These are phyloP conservation scores for Gila robusta DNA, from an alignment of 2,797 vertebrate genomes.

Conservation along the genomic window DNA sequence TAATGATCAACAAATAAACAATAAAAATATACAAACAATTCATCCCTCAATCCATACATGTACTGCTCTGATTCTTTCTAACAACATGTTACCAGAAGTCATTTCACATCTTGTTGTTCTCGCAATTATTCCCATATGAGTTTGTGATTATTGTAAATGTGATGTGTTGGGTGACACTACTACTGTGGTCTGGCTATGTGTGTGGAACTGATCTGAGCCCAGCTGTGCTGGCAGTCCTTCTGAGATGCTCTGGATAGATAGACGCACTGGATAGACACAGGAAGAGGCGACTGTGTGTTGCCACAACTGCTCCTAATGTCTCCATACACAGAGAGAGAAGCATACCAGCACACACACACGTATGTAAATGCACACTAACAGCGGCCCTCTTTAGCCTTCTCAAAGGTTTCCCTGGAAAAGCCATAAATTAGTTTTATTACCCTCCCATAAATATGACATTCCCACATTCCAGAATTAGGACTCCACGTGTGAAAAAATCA, in stretches of 20 bases:
- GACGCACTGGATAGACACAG: slow-evolving; percentile 6
- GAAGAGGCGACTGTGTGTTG: slow-evolving; percentile 1
- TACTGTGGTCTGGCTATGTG: slow-evolving; percentile 34
- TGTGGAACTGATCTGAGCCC: slow-evolving; percentile 47
- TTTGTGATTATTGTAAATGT: slow-evolving; percentile 40
- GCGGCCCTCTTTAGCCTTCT: slow-evolving; percentile 56
- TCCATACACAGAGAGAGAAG: slow-evolving; percentile 46
- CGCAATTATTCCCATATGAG: slow-evolving; percentile 30
- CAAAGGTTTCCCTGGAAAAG: slow-evolving; percentile 77
- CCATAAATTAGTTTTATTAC: slow-evolving; percentile 82
- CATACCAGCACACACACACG: slow-evolving; percentile 38
- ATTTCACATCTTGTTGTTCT: slow-evolving; percentile 21
- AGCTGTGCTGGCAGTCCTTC: slow-evolving; percentile 46
- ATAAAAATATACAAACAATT: too few species aligned
- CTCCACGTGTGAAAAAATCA: slow-evolving; percentile 74
- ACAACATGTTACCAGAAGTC: neutral
- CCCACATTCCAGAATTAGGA: slow-evolving; percentile 85
- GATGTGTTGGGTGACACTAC: slow-evolving; percentile 21
- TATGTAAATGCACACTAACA: slow-evolving; percentile 56
- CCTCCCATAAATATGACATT: slow-evolving; percentile 85
- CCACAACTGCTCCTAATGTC: slow-evolving; percentile 45
- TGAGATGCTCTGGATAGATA: slow-evolving; percentile 35
- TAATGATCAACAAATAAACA: neutral
- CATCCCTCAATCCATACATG: neutral
- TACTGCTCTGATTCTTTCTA: slow-evolving; percentile 8